A percentile compares a stretch with the other conserved stretches of the same genome.
Conservation (phyloP, 2,888 invertebrate genomes). For the Mimumesa dahlbomi region DNA sequence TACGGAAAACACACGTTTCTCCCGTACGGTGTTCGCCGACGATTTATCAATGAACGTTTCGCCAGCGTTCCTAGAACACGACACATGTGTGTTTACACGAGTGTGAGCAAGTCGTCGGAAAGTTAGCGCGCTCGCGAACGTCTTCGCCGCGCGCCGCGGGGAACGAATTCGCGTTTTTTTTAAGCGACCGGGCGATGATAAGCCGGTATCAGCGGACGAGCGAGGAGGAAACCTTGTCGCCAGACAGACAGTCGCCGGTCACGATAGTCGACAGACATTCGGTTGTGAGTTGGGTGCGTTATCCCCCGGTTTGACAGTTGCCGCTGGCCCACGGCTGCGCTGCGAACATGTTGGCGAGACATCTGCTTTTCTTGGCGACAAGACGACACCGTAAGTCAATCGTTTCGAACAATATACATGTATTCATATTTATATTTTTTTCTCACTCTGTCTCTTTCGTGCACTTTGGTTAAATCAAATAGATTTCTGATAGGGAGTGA, state of each 20-base stretch:
- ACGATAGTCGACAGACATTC: conserved; percentile 43
- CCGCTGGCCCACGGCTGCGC: conserved; percentile 15
- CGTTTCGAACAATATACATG: too few relatives aligned
- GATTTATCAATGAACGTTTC: conserved; percentile 15
- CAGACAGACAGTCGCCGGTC: conserved; percentile 77
- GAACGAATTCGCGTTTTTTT: conserved; percentile 45
- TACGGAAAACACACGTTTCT: too few relatives aligned
- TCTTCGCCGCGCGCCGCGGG: conserved; percentile 32
- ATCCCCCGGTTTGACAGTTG: conserved; percentile 36
- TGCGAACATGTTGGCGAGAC: conserved; percentile 76
- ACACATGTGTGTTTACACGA: not conserved
- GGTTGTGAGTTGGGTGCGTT: conserved; percentile 40
- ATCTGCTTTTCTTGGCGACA: conserved; percentile 78
- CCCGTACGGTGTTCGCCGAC: too few relatives aligned
- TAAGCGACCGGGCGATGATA: conserved; percentile 56
- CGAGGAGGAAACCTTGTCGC: conserved; percentile 62
- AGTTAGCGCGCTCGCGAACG: conserved; percentile 23
- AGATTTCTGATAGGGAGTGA: too few relatives aligned
- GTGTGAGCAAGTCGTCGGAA: not conserved
- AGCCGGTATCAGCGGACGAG: conserved; percentile 47
- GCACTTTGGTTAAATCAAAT: not conserved
- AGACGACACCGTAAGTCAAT: conserved; percentile 76
- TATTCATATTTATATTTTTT: too few relatives aligned
- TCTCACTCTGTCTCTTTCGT: not conserved
- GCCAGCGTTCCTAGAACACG: not conserved